Evolutionary conservation across 2,113 vertebrate genomes (phyloP), one percentile per base, ranked within the genome.

Genomic region (Salminus brasiliensis): DNA sequence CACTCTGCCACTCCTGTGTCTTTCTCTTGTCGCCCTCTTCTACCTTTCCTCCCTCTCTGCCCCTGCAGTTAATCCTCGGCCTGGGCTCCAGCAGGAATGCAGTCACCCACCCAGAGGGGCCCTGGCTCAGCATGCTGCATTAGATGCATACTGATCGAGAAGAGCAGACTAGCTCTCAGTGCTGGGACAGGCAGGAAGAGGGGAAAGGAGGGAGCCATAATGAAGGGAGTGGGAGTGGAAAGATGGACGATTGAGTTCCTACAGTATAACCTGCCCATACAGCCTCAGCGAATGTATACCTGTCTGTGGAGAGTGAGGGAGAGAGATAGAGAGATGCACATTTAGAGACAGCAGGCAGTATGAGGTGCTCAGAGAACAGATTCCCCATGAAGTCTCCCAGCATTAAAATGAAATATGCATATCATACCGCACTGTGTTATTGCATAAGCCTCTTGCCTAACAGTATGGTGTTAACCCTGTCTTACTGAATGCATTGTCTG

Each of bases 131-230:
- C 55, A 74, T 72, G 25, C 63, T 36, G 57, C 34, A 45, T 63
- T 65, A 60, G 67, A 77, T 77, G 70, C 72, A 80, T 85, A 77
- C 81, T 65, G 84, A 90, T 80, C 79, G 63, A 83, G 49, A 25
- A 68, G 49, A 78, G 55, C 63, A 52, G 21, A 41, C 76, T 12
- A 12, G n/a, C 30, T 8, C 72, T 52, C 72, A 47, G 30, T 53
- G 60, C 59, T 66, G 62, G 53, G 67, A 76, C 53, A 76, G 36
- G 55, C 41, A 41, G 72, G 30, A 67, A 52, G 59, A 82, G 75
- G 55, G n/a, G 80, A 79, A 52, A 57, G 21, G 39, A 74, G 53
- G 41, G 47, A 78, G 75, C 25, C 16, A 71, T 47, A 62, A 84
- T 68, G 65, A 81, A 72, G 41, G 59, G 67, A 78, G 79, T 70